phyloP scores from a whole-genome alignment of 1,140 invertebrate genomes.

The Procambarus virginalis region DNA sequence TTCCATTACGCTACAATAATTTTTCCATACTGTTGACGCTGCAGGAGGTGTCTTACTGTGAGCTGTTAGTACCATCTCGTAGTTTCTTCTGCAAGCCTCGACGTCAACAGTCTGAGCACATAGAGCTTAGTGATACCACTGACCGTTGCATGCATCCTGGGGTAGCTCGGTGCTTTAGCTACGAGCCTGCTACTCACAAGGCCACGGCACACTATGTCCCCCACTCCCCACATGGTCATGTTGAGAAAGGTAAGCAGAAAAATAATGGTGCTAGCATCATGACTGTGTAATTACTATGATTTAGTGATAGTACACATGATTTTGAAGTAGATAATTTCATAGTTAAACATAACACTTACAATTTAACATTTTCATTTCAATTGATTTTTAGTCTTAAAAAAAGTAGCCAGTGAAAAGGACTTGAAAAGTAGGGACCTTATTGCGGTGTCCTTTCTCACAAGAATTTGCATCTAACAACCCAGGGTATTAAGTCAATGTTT shows the following conservation, averaged over 20 bases:
- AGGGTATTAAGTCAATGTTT: no score
- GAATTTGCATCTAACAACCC: no score
- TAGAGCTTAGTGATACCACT: conserved; percentile 33
- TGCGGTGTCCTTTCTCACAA: no score
- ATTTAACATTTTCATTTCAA: not conserved
- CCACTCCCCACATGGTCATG: conserved; percentile 51
- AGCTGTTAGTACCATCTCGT: conserved; percentile 61
- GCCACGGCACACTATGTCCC: conserved; percentile 57
- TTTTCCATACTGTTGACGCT: not conserved
- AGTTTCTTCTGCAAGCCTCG: conserved; percentile 59
- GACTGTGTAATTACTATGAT: not conserved
- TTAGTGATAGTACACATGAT: not conserved
- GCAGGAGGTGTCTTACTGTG: conserved; percentile 66
- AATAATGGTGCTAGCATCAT: not conserved
- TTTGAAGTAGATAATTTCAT: not conserved
- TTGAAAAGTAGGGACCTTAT: no score
- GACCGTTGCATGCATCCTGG: conserved; percentile 50
- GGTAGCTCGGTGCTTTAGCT: conserved; percentile 68
- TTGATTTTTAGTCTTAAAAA: no score
- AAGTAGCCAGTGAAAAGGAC: no score
- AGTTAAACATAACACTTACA: not conserved
- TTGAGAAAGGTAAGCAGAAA: conserved; percentile 39
- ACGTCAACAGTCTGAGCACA: conserved; percentile 59
- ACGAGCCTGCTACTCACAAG: conserved; percentile 59
- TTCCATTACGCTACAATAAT: no score